These are phyloP conservation scores for Steinernema khuongi DNA, from an alignment of 1,140 invertebrate species.

Conservation along the genomic window DNA sequence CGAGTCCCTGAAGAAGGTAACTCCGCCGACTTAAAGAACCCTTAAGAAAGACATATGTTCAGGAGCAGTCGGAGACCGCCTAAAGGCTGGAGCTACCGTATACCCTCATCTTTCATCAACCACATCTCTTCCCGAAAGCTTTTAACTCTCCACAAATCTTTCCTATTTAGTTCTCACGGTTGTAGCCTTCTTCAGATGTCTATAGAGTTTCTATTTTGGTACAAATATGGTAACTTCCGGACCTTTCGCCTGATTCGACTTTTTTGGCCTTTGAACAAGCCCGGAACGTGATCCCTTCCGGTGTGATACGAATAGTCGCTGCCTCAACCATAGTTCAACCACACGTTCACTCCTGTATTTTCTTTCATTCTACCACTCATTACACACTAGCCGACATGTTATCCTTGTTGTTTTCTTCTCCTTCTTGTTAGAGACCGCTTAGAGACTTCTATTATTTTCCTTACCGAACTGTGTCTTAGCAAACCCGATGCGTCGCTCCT, in stretches of 20 bases:
- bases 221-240: neutral
- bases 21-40: neutral
- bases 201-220: slow-evolving; percentile 13
- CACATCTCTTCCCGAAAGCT: slow-evolving; percentile 12
- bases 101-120: slow-evolving; percentile 14
- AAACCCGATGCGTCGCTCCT: slow-evolving; percentile 8
- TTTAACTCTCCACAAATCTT: slow-evolving; percentile 8
- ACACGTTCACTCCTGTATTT: slow-evolving; percentile 15
- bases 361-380: slow-evolving; percentile 17
- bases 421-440: slow-evolving; percentile 6
- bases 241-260: neutral
- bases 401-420: slow-evolving; percentile 8
- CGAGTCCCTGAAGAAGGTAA: slow-evolving; percentile 32
- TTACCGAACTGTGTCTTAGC: slow-evolving; percentile 15
- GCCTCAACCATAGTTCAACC: slow-evolving; percentile 16
- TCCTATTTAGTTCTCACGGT: slow-evolving; percentile 7
- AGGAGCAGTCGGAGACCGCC: slow-evolving; percentile 18
- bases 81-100: slow-evolving; percentile 2
- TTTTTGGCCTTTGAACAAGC: slow-evolving; percentile 1
- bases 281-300: neutral
- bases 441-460: slow-evolving; percentile 15
- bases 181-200: neutral
- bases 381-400: slow-evolving; percentile 11
- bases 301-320: slow-evolving; percentile 14
- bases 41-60: neutral